Conservation (phyloP, 2,888 invertebrate species). For the Tridacna crocea region DNA sequence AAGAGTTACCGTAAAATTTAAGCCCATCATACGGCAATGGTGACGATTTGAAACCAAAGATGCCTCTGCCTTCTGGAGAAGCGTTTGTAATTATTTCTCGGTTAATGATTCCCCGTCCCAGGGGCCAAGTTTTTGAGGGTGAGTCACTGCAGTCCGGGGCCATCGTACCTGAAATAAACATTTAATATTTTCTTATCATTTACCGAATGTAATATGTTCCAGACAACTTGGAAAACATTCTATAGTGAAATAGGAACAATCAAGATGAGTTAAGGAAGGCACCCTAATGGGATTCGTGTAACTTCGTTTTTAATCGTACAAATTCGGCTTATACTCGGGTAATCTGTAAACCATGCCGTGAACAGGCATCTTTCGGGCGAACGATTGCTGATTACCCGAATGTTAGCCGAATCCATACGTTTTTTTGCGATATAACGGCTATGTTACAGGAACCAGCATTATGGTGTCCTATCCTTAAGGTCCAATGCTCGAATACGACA, state of each 20-base stretch:
- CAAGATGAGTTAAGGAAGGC: too few species aligned
- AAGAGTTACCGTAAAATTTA: background rate
- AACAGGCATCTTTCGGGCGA: too few species aligned
- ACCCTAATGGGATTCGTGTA: too few species aligned
- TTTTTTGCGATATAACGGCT: too few species aligned
- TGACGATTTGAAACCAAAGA: background rate
- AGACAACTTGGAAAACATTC: background rate
- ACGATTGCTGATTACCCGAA: too few species aligned
- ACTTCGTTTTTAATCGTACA: too few species aligned
- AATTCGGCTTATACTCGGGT: too few species aligned
- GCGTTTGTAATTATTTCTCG: background rate
- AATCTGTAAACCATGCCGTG: too few species aligned
- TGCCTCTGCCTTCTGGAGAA: constrained; percentile 2
- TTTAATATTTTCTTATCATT: background rate
- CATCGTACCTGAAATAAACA: background rate
- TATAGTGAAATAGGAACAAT: background rate
- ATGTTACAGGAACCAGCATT: too few species aligned
- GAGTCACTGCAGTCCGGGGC: background rate
- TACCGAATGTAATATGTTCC: background rate
- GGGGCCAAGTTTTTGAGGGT: constrained; percentile 9
- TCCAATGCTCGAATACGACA: too few species aligned
- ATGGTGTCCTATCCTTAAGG: too few species aligned
- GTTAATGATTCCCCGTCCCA: constrained; percentile 15
- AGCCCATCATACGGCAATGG: background rate
- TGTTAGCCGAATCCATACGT: too few species aligned